Conservation (phyloP, 2,797 vertebrate species). For the Linurgus olivaceus region DNA sequence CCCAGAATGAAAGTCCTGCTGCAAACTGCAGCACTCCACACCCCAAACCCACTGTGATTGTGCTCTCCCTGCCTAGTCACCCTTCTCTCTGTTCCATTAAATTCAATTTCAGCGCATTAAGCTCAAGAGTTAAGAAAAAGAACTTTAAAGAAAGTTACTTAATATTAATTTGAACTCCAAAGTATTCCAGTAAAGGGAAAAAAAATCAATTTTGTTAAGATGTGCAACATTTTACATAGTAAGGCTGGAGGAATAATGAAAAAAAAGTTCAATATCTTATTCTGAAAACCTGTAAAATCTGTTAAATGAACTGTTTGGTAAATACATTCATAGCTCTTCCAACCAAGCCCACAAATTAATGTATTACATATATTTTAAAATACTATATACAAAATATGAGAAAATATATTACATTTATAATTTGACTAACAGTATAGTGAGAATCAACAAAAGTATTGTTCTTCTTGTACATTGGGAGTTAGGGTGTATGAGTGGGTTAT, state of each 20-base stretch:
- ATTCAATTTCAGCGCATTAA: conserved; percentile 4
- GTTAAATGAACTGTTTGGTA: background rate
- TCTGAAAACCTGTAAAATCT: background rate
- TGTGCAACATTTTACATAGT: background rate
- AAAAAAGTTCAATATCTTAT: background rate
- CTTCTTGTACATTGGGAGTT: background rate
- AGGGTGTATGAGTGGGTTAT: background rate
- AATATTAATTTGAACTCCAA: conserved; percentile 10
- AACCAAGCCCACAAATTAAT: background rate
- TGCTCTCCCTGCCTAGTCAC: background rate
- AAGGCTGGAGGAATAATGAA: background rate
- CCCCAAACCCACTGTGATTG: rapidly evolving
- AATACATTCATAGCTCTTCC: background rate
- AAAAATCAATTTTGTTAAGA: background rate
- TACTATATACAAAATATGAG: background rate
- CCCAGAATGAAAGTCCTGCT: background rate
- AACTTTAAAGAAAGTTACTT: background rate
- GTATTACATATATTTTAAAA: background rate
- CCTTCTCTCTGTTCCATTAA: background rate
- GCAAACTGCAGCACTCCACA: background rate
- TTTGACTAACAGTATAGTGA: background rate
- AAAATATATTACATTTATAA: background rate
- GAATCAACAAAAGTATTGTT: background rate
- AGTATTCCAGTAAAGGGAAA: background rate
- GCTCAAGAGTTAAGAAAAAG: background rate